Evolutionary conservation across 2,888 invertebrate species (phyloP), one percentile per base, ranked within the genome.

Genomic region (Liopterus haemorrhoidalis): DNA sequence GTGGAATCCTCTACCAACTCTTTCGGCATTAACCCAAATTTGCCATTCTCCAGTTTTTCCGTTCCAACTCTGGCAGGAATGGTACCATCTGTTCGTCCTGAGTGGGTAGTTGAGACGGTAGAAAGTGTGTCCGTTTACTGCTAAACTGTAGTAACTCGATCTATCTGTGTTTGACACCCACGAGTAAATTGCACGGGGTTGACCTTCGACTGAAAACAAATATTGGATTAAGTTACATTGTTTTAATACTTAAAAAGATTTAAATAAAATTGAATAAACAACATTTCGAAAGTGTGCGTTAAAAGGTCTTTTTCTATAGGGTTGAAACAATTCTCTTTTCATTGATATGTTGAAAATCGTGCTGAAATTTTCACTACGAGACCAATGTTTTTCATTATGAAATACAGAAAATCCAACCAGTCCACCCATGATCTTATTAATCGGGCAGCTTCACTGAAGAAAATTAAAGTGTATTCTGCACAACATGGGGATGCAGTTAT

Each of bases 31-130:
- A 50, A 89, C 80, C 88, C 89, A 89, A 55, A 88, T 78, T 69
- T 89, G 89, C 89, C 89, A 89, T 68, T 89, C 89, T 36, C 89
- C 89, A 5, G 88, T 87, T 63, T 82, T 83, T 12, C 88, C 88
- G 64, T 88, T 89, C 89, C 89, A 89, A 41, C 88, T 88, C 58
- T 85, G 83, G 60, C 89, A 89, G 38, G 84, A 81, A 66, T 89
- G 89, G 71, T 88, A 88, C 88, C 88, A 89, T 64, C 75, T 75
- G 63, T 80, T 78, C 60, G 80, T 69, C 54, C 78, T 72, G 51
- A 82, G 62, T 36, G 82, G 82, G 64, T 81, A 82, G 65, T 82
- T 82, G 49, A 82, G 68, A 49, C 83, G 79, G 72, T 82, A 89
- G 66, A 88, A 78, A 50, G 83, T 87, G 63, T 89, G 87, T 19